Base-by-base conservation (phyloP, 2,797 vertebrate genomes). In the Leptodactylus fallax region DNA sequence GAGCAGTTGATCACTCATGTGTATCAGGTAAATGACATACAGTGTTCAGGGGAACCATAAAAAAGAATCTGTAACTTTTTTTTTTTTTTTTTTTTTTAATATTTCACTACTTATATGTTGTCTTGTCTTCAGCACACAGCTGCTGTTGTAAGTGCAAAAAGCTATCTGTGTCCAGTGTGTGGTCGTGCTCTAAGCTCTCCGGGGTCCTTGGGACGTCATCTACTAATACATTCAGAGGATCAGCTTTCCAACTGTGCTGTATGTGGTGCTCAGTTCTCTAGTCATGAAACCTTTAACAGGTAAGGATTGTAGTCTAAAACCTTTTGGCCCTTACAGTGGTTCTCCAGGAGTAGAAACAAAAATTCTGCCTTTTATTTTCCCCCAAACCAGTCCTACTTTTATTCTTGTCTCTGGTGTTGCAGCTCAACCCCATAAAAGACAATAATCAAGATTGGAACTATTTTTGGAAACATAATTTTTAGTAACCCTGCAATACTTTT, bases 161-260 rank as follows among this genome's bases (percentile, higher is more conserved):
- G 97, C 95, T 98, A 97, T 85, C 91, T 99, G 94, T 99, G 98
- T 93, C 98, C 98, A 0, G 97, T 98, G 87, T 99, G 98, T 90
- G 98, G 98, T 92, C 97, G 98, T 90, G 97, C 97, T 88, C 97
- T 99, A 91, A 98, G 98, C 93, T 99, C 98, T 55, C 98, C 98
- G 0, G 98, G 98, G 88, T 99, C 98, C 10, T 93, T 99, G 27
- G 98, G 98, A 78, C 96, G 98, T 71, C 98, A 99, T 93, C 97
- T 99, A 87, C 96, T 99, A 90, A 99, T 99, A 94, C 98, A 99
- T 94, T 99, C 98, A 0, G 97, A 99, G 92, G 97, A 99, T 95
- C 98, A 98, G 90, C 95, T 98, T 87, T 99, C 98, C 91, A 99
- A 99, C 95, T 99, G 98, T 85, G 98, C 98, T 2, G 98, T 99